Evolutionary conservation across 2,113 vertebrate species (phyloP), one percentile per base, ranked within the genome.

Genomic region (Lagopus muta): DNA sequence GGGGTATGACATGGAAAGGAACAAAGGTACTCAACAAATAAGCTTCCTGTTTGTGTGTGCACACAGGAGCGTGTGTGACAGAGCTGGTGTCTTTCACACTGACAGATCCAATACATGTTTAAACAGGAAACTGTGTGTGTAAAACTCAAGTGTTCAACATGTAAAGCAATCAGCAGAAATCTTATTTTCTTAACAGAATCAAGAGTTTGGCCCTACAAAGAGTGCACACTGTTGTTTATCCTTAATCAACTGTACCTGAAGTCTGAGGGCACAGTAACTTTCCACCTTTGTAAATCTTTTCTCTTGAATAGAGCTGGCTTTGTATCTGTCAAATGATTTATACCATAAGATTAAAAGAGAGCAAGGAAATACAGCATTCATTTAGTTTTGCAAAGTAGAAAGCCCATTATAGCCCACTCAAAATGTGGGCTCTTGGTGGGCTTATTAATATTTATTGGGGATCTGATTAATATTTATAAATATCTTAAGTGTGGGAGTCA

Each of bases 21-120:
- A 94, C 13, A 94, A 80, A 38, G n/a, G 57, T 19, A 69, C 75
- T 88, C 88, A 86, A 43, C n/a, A 89, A 93, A 75, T 75, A 83
- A 43, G 45, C 32, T 90, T 60, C 22, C 4, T 70, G 3, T 83
- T 15, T 62, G 32, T 22, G 2, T 30, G 19, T 10, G 38, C 18
- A n/a, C 21, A 18, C 8, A 17, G 3, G 5, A 69, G 40, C 20
- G 4, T 8, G 6, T 19, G 27, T 77, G 65, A 69, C n/a, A 76
- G 28, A 85, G 40, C 20, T 71, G 30, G 45, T 45, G 72, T 85
- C 24, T 7, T 62, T 62, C 82, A 81, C 36, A 32, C 11, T 48
- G 52, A 30, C 30, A 84, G 34, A 78, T 13, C 10, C 7, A 82
- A 22, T 11, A 76, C 30, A 78, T 8, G 6, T 65, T 84, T 48